A percentile compares a stretch with the other conserved stretches of the same genome.
Evolutionary conservation across 2,113 vertebrate species (phyloP).

Genomic region (Myotis brandtii): DNA sequence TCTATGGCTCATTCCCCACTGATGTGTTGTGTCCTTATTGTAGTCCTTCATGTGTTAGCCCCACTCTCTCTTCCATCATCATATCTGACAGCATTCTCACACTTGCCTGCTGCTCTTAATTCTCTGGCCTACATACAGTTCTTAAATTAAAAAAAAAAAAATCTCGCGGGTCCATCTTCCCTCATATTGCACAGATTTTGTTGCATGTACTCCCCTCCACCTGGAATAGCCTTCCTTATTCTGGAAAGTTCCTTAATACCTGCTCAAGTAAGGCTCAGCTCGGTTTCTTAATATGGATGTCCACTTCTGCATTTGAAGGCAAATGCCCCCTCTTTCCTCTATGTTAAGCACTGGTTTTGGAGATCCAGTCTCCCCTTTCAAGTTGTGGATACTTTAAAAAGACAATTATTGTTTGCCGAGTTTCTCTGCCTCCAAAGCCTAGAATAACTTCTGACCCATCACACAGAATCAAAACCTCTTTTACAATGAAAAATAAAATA

Average conservation of each 20-base stretch:
- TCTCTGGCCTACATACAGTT: not conserved
- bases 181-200: not conserved
- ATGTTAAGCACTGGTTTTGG: not conserved
- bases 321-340: not conserved
- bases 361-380: not conserved
- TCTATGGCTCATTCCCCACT: no score
- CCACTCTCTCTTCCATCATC: not conserved
- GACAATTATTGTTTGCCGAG: not conserved
- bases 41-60: not conserved
- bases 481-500: not conserved
- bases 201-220: no score
- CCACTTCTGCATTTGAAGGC: not conserved
- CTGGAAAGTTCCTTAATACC: not conserved
- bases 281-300: not conserved
- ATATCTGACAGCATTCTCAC: not conserved
- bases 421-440: not conserved
- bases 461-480: not conserved
- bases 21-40: rapidly evolving
- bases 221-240: not conserved
- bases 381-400: not conserved
- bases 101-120: not conserved
- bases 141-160: not conserved
- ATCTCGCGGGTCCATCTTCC: not conserved
- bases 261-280: not conserved
- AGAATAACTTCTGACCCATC: not conserved